These are phyloP conservation scores for Corynorhinus townsendii DNA, from an alignment of 2,113 vertebrate genomes.

Conservation along the genomic window DNA sequence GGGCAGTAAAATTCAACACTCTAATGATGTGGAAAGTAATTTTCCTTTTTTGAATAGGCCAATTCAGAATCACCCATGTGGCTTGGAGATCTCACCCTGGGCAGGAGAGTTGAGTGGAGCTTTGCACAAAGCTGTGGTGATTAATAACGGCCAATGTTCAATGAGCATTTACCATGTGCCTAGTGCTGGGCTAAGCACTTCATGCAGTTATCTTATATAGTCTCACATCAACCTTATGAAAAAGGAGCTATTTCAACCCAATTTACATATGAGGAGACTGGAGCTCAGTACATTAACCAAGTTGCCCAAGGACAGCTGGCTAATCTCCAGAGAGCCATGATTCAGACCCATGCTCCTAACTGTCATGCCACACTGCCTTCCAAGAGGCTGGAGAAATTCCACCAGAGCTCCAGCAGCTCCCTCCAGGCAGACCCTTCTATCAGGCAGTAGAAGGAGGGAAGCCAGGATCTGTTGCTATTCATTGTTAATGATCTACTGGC, in stretches of 20 bases:
- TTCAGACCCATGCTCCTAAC: not conserved
- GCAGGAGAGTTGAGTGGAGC: not conserved
- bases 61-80: not conserved
- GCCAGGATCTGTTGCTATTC: not conserved
- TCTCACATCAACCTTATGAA: not conserved
- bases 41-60: not conserved
- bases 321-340: not conserved
- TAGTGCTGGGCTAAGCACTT: not conserved
- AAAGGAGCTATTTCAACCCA: not conserved
- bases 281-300: not conserved
- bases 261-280: not conserved
- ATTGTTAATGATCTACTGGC: not conserved
- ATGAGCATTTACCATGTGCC: not conserved
- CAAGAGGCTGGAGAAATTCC: fast-evolving
- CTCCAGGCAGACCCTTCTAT: not conserved
- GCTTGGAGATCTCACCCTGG: not conserved
- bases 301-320: not conserved
- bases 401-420: not conserved
- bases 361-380: not conserved
- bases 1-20: not conserved
- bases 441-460: not conserved
- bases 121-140: not conserved
- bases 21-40: not conserved
- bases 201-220: no score
- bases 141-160: not conserved